Base-by-base conservation (phyloP, 2,888 invertebrate genomes). In the Trachelus iudaicus region DNA sequence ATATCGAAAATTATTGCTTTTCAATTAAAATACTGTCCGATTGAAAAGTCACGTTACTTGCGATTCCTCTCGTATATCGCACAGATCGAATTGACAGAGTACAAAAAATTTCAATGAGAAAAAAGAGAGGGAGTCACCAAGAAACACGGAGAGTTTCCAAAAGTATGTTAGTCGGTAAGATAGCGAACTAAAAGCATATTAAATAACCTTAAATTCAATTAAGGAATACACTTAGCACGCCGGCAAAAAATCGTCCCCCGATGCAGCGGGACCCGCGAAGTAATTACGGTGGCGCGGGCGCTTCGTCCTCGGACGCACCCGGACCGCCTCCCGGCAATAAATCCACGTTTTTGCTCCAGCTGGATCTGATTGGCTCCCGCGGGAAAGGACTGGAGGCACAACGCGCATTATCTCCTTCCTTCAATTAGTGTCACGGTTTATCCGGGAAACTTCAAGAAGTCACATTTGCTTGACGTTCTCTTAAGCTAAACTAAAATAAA, bases 151-250 rank as follows among this genome's bases (percentile, higher is more conserved):
- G 71, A 82, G 83, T 81, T 86, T 86, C 81, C 86, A 78, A 80
- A 80, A 84, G 82, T 81, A 78, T 76, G 82, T 79, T 79, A 82
- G 79, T 69, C 79, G 77, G 33, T 76, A 73, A 73, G 84, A 85
- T 85, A 85, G 80, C 84, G 73, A 79, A 79, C 83, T 87, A 86
- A 89, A 88, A 88, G 87, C 87, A 84, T 87, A 89, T 89, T 89
- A 89, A 89, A 89, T 88, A 88, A 89, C 85, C 85, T 89, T 87
- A 88, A 89, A 91, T 91, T 90, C 87, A 90, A 91, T 90, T 90
- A 91, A 88, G 85, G 85, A 85, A 86, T 83, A 86, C 88, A 87
- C 87, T 88, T 86, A 83, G 86, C 85, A 78, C 81, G 79, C 35
- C 80, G 80, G 81, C 83, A 87, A 88, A 89, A 89, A 89, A 87